phyloP scores from a whole-genome alignment of 1,140 invertebrate genomes.

The Drosophila mayri region DNA sequence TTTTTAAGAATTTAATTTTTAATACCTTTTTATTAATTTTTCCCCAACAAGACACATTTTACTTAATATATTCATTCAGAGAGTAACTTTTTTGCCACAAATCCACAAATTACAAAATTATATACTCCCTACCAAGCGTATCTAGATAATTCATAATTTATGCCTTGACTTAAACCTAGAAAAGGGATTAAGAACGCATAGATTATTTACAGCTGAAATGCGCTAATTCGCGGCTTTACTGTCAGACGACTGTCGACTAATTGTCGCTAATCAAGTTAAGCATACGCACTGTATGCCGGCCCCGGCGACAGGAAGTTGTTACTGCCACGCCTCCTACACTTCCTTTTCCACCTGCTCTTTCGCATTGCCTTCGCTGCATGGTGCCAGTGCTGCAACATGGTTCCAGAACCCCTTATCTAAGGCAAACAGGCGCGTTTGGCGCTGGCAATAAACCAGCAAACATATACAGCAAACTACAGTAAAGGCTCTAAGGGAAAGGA shows the following conservation, averaged over 20 bases:
- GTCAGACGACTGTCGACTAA: conserved; percentile 54
- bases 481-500: too few relatives aligned
- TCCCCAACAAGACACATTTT: neutral
- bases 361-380: conserved; percentile 10
- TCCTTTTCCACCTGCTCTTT: neutral
- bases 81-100: neutral
- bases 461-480: conserved; percentile 38
- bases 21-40: neutral
- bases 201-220: conserved; percentile 52
- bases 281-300: conserved; percentile 67
- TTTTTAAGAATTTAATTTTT: accelerated
- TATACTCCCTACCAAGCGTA: neutral
- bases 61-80: neutral
- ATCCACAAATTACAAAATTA: neutral
- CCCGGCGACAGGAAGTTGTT: conserved; percentile 30
- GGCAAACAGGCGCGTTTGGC: conserved; percentile 63
- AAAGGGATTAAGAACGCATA: conserved; percentile 27
- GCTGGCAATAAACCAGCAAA: conserved; percentile 62
- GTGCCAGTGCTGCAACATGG: conserved; percentile 21
- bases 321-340: neutral
- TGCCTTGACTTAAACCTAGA: conserved; percentile 21
- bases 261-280: conserved; percentile 77
- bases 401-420: conserved; percentile 67
- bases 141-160: conserved; percentile 27
- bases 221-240: conserved; percentile 60